phyloP scores from a whole-genome alignment of 2,888 invertebrate genomes.

The Melinopterus prodromus region DNA sequence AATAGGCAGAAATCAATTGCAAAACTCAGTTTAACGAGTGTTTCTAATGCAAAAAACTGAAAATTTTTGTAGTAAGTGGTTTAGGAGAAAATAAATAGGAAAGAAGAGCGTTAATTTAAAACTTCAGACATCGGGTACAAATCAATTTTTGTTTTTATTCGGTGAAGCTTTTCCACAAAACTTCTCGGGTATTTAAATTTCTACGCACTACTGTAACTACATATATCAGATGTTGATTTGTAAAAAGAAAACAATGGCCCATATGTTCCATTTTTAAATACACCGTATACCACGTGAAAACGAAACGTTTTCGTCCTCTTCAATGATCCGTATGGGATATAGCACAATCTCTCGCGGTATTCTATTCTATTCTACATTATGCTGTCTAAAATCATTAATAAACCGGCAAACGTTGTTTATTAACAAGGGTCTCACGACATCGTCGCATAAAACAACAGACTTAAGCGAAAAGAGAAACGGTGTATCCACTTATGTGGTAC shows the following conservation, averaged over 20 bases:
- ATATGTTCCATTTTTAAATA: not conserved
- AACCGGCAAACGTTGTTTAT: not conserved
- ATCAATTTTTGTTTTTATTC: too few relatives aligned
- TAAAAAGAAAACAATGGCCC: not conserved
- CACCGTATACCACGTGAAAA: not conserved
- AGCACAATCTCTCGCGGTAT: not conserved
- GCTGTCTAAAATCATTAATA: conserved; percentile 4
- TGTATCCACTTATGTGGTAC: not conserved
- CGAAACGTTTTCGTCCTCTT: not conserved
- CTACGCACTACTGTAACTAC: too few relatives aligned
- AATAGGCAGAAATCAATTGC: too few relatives aligned
- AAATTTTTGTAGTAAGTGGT: too few relatives aligned
- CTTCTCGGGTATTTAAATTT: too few relatives aligned
- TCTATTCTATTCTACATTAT: not conserved
- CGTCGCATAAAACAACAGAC: not conserved
- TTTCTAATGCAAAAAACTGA: too few relatives aligned
- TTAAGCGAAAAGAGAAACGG: not conserved
- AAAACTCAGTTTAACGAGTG: too few relatives aligned
- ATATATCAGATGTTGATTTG: too few relatives aligned
- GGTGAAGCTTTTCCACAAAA: too few relatives aligned
- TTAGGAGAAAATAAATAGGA: too few relatives aligned
- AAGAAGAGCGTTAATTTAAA: too few relatives aligned
- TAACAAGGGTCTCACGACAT: not conserved
- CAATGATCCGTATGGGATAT: not conserved
- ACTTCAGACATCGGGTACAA: too few relatives aligned